Conservation (phyloP, 2,888 invertebrate genomes). For the Epinotia demarniana region DNA sequence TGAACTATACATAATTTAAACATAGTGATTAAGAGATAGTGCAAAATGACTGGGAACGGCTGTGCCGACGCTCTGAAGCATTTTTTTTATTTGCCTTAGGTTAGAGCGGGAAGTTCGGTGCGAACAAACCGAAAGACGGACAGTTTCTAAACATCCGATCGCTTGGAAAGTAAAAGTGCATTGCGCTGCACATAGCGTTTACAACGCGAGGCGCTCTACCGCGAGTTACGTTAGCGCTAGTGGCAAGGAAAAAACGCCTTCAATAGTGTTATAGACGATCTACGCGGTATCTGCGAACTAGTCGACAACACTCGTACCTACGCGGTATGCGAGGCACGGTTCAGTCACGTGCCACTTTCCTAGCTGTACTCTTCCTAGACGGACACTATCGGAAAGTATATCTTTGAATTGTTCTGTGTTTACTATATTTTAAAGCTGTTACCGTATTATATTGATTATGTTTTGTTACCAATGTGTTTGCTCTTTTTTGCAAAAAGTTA, state of each 20-base stretch:
- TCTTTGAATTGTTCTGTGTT: conserved; percentile 57
- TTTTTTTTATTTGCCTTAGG: conserved; percentile 47
- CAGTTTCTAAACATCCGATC: conserved; percentile 45
- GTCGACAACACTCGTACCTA: conserved; percentile 17
- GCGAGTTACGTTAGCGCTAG: conserved; percentile 36
- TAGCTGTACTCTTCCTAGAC: conserved; percentile 28
- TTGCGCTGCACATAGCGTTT: conserved; percentile 50
- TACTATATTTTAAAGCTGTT: conserved; percentile 69
- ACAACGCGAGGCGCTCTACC: conserved; percentile 33
- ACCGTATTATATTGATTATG: conserved; percentile 68
- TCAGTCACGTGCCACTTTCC: conserved; percentile 36
- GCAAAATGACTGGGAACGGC: conserved; percentile 83
- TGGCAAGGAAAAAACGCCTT: conserved; percentile 39
- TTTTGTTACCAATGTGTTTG: conserved; percentile 73
- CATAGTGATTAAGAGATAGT: conserved; percentile 79
- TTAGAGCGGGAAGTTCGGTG: conserved; percentile 46
- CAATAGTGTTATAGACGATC: conserved; percentile 35
- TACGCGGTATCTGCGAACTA: conserved; percentile 31
- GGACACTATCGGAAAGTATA: conserved; percentile 20
- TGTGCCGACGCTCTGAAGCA: conserved; percentile 62
- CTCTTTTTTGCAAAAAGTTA: conserved; percentile 27
- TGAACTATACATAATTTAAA: conserved; percentile 73
- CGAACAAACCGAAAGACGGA: conserved; percentile 38
- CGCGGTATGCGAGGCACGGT: conserved; percentile 29
- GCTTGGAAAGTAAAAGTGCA: conserved; percentile 61